Percentiles rank a stretch among this genome's conserved stretches.
Conservation (phyloP, 2,888 invertebrate species). For the Mamestra brassicae region DNA sequence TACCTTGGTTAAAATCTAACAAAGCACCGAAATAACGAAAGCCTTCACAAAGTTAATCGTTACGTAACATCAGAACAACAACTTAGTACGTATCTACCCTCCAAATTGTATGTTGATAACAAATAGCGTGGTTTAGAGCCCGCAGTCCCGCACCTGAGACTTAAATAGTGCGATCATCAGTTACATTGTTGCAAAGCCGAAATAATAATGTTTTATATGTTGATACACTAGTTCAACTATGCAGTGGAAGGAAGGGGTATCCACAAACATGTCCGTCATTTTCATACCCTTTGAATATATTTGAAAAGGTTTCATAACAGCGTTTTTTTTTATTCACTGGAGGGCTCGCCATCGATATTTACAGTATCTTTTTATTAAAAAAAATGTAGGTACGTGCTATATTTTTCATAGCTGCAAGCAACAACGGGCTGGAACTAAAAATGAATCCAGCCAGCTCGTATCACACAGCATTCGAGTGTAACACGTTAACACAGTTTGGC, state of each 20-base stretch:
- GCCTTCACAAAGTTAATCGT: slow-evolving; percentile 39
- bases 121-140: slow-evolving; percentile 58
- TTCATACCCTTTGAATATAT: neutral
- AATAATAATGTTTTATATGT: slow-evolving; percentile 17
- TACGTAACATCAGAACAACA: slow-evolving; percentile 43
- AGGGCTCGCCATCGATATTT: slow-evolving; percentile 21
- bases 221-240: neutral
- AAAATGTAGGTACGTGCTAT: slow-evolving; percentile 1
- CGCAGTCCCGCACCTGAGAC: slow-evolving; percentile 57
- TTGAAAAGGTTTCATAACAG: slow-evolving; percentile 1
- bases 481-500: slow-evolving; percentile 62
- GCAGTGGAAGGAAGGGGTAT: neutral
- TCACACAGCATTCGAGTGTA: slow-evolving; percentile 45
- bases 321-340: slow-evolving; percentile 15
- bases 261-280: neutral
- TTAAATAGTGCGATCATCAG: slow-evolving; percentile 57
- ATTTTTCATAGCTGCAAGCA: slow-evolving; percentile 33
- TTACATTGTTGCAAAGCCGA: slow-evolving; percentile 46
- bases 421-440: slow-evolving; percentile 38
- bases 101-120: slow-evolving; percentile 56
- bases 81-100: slow-evolving; percentile 45
- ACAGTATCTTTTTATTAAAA: slow-evolving; percentile 2
- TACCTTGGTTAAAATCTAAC: slow-evolving; percentile 27
- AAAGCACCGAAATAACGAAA: slow-evolving; percentile 33
- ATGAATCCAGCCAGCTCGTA: slow-evolving; percentile 34